Conservation (phyloP, 2,888 invertebrate genomes). For the Pardosa pseudoannulata region DNA sequence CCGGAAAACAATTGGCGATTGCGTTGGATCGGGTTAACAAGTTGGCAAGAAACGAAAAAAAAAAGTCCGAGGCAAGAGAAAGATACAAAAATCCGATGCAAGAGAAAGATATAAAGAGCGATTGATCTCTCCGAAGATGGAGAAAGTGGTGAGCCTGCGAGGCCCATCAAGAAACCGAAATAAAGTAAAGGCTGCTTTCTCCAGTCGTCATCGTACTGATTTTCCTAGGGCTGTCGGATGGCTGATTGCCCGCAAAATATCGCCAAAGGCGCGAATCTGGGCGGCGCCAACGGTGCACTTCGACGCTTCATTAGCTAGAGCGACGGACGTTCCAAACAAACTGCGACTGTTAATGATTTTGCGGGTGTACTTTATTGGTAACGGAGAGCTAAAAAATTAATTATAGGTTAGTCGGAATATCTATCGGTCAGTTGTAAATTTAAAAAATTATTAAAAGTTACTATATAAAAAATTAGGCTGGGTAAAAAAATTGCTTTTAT, state of each 20-base stretch:
- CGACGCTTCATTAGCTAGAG: slow-evolving; percentile 30
- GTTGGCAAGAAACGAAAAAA: too few species aligned
- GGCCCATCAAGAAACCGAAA: slow-evolving; percentile 63
- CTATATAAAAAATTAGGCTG: too few species aligned
- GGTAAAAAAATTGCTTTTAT: too few species aligned
- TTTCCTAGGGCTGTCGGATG: slow-evolving; percentile 67
- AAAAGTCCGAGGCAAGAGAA: too few species aligned
- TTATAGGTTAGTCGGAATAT: too few species aligned
- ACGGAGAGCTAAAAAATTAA: background rate
- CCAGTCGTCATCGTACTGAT: slow-evolving; percentile 70
- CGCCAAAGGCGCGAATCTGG: slow-evolving; percentile 59
- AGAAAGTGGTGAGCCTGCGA: slow-evolving; percentile 53
- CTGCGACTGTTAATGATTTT: background rate
- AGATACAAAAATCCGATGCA: too few species aligned
- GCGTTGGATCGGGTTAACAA: too few species aligned
- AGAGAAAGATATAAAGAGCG: background rate
- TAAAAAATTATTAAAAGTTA: too few species aligned
- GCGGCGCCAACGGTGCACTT: slow-evolving; percentile 37
- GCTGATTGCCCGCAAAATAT: slow-evolving; percentile 58
- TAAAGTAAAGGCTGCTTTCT: slow-evolving; percentile 57
- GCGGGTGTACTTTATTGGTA: background rate
- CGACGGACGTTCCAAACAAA: background rate
- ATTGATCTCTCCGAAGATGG: slow-evolving; percentile 27
- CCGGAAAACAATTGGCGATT: too few species aligned
- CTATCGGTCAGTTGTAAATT: too few species aligned